Conservation (phyloP, 2,113 vertebrate species). For the Typhlomys cinereus region DNA sequence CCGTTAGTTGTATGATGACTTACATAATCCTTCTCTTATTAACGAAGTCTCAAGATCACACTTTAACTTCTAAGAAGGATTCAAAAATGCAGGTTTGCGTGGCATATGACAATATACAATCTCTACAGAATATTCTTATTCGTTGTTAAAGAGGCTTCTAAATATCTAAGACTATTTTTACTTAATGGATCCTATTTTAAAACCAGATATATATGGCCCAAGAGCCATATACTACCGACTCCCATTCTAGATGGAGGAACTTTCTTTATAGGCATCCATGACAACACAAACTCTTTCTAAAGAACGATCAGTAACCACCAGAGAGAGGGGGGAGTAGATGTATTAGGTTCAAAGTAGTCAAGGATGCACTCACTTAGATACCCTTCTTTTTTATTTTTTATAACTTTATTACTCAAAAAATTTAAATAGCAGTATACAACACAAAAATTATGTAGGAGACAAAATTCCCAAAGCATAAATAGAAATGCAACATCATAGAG, state of each 20-base stretch:
- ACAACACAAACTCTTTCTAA: background rate
- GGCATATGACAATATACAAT: background rate
- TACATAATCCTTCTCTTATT: background rate
- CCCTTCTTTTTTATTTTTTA: too few relatives aligned
- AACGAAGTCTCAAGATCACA: background rate
- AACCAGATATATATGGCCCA: background rate
- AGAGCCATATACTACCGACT: background rate
- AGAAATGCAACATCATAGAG: too few relatives aligned
- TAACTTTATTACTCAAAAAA: too few relatives aligned
- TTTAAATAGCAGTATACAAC: too few relatives aligned
- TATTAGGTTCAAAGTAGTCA: too few relatives aligned
- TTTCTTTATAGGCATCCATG: background rate
- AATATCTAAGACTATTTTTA: constrained; percentile 18
- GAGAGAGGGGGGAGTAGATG: background rate
- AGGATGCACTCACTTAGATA: background rate
- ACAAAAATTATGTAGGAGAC: too few relatives aligned
- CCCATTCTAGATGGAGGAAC: background rate
- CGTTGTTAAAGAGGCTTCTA: background rate
- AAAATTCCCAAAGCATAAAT: too few relatives aligned
- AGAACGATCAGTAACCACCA: background rate
- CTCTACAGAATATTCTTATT: background rate
- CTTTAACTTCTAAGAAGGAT: constrained; percentile 7
- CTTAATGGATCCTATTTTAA: background rate
- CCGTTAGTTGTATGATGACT: background rate
- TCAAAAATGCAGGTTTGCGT: background rate